Percentiles rank a stretch among this genome's conserved stretches.
Evolutionary conservation across 2,113 vertebrate species (phyloP).

Genomic region (Crotophaga sulcirostris): DNA sequence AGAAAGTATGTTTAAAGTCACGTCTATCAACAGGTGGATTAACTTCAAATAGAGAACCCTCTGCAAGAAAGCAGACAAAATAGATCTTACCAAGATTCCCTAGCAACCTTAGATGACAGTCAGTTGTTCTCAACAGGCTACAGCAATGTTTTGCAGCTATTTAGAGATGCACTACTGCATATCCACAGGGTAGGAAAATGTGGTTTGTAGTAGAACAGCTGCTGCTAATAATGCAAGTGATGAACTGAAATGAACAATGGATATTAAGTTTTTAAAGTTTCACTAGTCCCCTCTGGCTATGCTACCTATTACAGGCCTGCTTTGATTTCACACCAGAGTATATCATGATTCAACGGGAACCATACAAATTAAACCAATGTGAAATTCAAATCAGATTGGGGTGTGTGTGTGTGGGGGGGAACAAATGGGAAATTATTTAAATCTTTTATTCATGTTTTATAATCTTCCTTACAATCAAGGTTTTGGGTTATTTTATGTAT

Average conservation of each 20-base stretch:
- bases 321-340: conserved; percentile 30
- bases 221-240: conserved; percentile 33
- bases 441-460: neutral
- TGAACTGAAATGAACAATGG: conserved; percentile 39
- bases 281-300: neutral
- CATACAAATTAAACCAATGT: neutral
- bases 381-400: conserved; percentile 1
- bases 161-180: neutral
- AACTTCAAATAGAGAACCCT: neutral
- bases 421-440: neutral
- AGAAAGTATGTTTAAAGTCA: neutral
- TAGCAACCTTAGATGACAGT: neutral
- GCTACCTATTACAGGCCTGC: conserved; percentile 18
- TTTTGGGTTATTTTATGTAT: neutral
- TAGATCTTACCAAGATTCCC: neutral
- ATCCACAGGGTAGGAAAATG: conserved; percentile 12
- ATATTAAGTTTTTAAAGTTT: conserved; percentile 35
- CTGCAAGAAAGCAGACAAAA: neutral
- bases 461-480: neutral
- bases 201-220: conserved; percentile 31
- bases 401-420: neutral
- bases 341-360: neutral
- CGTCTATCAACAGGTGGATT: neutral
- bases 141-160: neutral
- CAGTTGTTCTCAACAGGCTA: neutral